Percentiles rank a stretch among this genome's conserved stretches.
Evolutionary conservation across 1,140 invertebrate genomes (phyloP).

Genomic region (Caerostris extrusa): DNA sequence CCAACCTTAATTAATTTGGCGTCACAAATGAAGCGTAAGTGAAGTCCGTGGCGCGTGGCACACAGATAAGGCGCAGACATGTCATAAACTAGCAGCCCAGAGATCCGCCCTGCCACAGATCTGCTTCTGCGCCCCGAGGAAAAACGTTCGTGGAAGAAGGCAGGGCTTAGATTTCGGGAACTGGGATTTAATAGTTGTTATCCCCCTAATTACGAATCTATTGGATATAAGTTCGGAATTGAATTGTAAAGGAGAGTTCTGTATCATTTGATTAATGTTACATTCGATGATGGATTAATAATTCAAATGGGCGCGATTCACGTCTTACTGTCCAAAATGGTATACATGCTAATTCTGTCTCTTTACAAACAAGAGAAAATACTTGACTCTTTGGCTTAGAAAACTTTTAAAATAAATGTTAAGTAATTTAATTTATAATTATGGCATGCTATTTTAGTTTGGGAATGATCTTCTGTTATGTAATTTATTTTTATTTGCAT

Average conservation of each 20-base stretch:
- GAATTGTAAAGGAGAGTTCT: not conserved
- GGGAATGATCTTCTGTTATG: no score
- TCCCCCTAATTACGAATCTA: not conserved
- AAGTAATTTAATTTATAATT: no score
- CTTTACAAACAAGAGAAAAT: no score
- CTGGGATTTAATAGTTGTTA: not conserved
- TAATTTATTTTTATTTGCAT: no score
- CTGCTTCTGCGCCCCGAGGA: not conserved
- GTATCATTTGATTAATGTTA: no score
- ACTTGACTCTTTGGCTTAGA: no score
- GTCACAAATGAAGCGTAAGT: not conserved
- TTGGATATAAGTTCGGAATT: not conserved
- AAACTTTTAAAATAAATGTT: no score
- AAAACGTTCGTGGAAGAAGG: not conserved
- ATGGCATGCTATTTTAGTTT: no score
- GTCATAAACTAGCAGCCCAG: not conserved
- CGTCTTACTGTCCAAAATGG: no score
- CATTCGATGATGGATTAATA: no score
- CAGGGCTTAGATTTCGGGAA: not conserved
- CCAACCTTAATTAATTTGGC: not conserved
- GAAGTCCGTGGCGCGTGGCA: not conserved
- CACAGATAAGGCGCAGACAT: not conserved
- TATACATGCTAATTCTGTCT: no score
- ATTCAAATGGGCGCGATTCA: no score
- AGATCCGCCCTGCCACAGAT: not conserved